Base-by-base conservation (phyloP, 2,888 invertebrate species). In the Boloria selene region DNA sequence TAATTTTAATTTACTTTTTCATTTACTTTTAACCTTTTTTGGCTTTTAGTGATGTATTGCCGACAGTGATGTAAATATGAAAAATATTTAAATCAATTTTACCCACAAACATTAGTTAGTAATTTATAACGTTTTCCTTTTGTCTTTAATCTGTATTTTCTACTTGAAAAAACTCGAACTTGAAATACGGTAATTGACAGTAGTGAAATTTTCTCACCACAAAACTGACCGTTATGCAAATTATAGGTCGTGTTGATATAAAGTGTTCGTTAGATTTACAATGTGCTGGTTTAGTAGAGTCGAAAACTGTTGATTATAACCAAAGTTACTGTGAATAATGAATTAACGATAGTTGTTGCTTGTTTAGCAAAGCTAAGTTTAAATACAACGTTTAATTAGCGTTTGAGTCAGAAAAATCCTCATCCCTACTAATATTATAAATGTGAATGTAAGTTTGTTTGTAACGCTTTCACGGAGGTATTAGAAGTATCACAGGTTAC, bases 281-380 rank as follows among this genome's bases (percentile, higher is more conserved):
- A 42, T 44, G n/a, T 44, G 6, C 18, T 18, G 44, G 53, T 54
- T 38, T 38, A 13, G 53, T 38, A 10, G 16, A 38, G 38, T 22
- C 1, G 16, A 38, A 38, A 54, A 53, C 16, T 38, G 53, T 38
- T 31, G 16, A 53, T 38, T 53, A 5, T 31, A 38, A 53, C 16
- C 53, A 53, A 53, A 53, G 38, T 38, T 38, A 38, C 17, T 17
- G 17, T 31, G 13, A 53, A 53, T 53, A 13, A 38, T 53, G 16
- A 53, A 38, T 53, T 53, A 13, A 53, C 31, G 1, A 16, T 38
- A 13, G 2, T 38, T 38, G 38, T n/a, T 53, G 38, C 53, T 54
- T 31, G 3, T 31, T 16, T 31, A 16, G 31, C 18, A 17, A 53
- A 17, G 38, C 16, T 54, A 16, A 4, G 17, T 38, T 38, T 2